Base-by-base conservation (phyloP, 2,888 invertebrate genomes). In the Pasiphila rectangulata region DNA sequence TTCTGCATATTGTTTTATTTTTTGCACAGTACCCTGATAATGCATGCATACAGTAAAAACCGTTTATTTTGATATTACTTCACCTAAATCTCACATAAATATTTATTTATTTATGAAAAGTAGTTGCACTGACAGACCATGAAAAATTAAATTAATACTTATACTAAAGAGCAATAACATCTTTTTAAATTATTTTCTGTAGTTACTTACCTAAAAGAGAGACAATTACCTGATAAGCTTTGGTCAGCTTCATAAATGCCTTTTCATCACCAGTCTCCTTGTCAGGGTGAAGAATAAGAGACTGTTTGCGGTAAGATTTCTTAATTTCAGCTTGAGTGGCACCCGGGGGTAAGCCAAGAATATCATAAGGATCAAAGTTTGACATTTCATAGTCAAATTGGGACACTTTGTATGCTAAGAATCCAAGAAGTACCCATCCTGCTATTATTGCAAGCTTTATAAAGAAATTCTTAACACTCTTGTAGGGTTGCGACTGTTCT, bases 361-460 rank as follows among this genome's bases (percentile, higher is more conserved):
- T 98, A 76, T 96, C 96, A 87, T 97, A 99, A 0, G 99, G 99
- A 90, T 99, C 99, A 89, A 99, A 99, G 79, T 98, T 99, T 4
- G 97, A 96, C 93, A 97, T 96, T 89, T 99, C 98, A 86, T 98
- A 96, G 77, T 99, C 98, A 87, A 98, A 97, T 79, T 98, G 96
- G 0, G 98, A 97, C 23, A 97, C 96, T 90, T 96, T 96, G 75
- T 96, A 96, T 1, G 96, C 94, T 63, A 97, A 86, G 51, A 96
- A 92, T 43, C 93, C 91, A 61, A 98, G 90, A 39, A 95, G 78
- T 12, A 93, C 85, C 97, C 97, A 98, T 64, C 97, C 97, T 54
- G 91, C 81, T 50, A 96, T 89, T 40, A 97, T 94, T 9, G 93
- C 83, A 51, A 93, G 65, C 88, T 96, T 96, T 67, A 95, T 94